phyloP scores from a whole-genome alignment of 2,797 vertebrate species.

The Orestias chungarensis region DNA sequence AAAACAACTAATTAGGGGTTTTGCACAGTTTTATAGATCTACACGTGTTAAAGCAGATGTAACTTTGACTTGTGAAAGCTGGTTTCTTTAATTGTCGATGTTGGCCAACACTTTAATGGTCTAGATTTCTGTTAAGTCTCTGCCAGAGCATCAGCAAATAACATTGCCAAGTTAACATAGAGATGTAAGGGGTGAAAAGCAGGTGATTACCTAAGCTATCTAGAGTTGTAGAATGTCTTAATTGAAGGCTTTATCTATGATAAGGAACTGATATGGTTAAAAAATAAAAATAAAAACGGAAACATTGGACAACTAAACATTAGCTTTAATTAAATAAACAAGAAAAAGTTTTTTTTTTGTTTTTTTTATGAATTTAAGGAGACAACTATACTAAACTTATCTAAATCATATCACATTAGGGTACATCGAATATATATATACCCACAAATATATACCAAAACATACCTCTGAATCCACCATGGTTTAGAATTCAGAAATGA shows the following conservation, averaged over 20 bases:
- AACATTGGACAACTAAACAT: too few relatives aligned
- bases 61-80: background rate
- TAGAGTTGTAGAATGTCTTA: background rate
- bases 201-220: background rate
- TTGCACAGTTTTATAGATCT: background rate
- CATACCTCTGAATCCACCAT: background rate
- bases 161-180: background rate
- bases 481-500: background rate
- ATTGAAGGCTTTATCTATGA: background rate
- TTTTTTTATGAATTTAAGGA: background rate
- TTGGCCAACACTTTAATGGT: background rate
- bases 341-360: background rate
- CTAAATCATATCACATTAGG: background rate
- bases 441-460: background rate
- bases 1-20: background rate
- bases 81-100: background rate
- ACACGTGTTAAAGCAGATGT: background rate
- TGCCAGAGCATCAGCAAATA: background rate
- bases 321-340: background rate
- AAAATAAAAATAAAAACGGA: too few relatives aligned
- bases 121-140: background rate
- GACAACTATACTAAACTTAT: too few relatives aligned
- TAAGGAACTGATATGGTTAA: background rate
- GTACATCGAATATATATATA: background rate
- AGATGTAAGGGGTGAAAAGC: background rate